phyloP scores from a whole-genome alignment of 2,113 vertebrate genomes.

The Calyptomena viridis region DNA sequence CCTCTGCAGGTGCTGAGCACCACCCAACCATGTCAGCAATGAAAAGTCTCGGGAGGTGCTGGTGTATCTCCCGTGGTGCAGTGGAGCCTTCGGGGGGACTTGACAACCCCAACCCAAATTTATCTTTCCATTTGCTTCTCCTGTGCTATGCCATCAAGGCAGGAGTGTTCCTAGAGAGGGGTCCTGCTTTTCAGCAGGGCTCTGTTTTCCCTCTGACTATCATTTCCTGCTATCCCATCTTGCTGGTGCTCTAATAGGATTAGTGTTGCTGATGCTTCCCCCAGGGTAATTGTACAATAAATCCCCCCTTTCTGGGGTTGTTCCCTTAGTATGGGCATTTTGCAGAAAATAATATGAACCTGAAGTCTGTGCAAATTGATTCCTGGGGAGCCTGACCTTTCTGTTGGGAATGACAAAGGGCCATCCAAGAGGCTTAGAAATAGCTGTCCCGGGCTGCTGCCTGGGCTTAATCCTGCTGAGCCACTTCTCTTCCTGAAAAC shows the following conservation, averaged over 20 bases:
- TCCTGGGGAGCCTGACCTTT: neutral
- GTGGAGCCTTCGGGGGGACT: neutral
- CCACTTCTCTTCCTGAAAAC: neutral
- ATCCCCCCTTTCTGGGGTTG: neutral
- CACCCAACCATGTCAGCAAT: neutral
- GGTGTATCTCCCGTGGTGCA: neutral
- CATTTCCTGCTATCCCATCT: neutral
- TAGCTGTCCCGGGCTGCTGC: neutral
- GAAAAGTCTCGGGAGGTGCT: neutral
- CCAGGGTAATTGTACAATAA: neutral
- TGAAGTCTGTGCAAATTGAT: slow-evolving; percentile 44
- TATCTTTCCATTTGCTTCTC: neutral
- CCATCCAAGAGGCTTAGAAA: neutral
- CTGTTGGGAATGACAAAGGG: slow-evolving; percentile 12
- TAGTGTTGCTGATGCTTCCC: neutral
- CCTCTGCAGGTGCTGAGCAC: neutral
- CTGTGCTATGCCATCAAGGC: rapidly evolving
- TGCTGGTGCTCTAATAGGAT: neutral
- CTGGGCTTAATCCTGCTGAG: slow-evolving; percentile 3
- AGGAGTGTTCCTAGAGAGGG: rapidly evolving
- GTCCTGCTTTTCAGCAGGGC: neutral
- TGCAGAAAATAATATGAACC: neutral
- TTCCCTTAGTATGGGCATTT: neutral
- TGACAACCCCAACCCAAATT: neutral
- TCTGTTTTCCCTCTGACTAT: neutral